These are phyloP conservation scores for Microcebus murinus DNA, from an alignment of 2,113 vertebrate genomes.

Conservation along the genomic window DNA sequence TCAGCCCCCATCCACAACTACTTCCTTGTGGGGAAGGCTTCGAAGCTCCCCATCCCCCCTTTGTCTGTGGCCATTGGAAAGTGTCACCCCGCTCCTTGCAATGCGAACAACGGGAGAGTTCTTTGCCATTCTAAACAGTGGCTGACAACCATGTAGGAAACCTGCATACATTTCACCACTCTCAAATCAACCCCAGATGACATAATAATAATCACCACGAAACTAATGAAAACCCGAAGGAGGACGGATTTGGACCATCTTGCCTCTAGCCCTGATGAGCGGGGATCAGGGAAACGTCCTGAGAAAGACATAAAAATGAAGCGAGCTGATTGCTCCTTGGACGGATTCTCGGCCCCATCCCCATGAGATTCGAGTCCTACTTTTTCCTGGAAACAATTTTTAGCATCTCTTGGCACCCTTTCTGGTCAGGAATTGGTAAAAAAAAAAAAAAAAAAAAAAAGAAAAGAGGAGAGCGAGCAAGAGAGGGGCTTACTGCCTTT, in stretches of 20 bases:
- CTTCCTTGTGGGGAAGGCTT: neutral
- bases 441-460: neutral
- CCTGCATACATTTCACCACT: slow-evolving; percentile 78
- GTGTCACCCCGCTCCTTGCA: slow-evolving; percentile 47
- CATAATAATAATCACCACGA: slow-evolving; percentile 61
- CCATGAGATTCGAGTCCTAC: slow-evolving; percentile 49
- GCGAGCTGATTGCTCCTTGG: slow-evolving; percentile 63
- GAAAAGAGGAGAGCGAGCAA: neutral
- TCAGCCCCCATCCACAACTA: neutral
- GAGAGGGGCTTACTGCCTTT: neutral
- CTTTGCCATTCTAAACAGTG: slow-evolving; percentile 79
- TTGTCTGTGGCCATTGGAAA: slow-evolving; percentile 79
- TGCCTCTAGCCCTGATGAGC: slow-evolving; percentile 48
- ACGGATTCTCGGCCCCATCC: slow-evolving; percentile 18
- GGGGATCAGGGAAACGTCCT: slow-evolving; percentile 4
- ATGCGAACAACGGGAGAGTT: slow-evolving; percentile 55
- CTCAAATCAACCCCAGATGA: slow-evolving; percentile 79
- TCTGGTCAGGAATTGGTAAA: slow-evolving; percentile 41
- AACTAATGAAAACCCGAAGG: slow-evolving; percentile 61
- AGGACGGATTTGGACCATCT: slow-evolving; percentile 1
- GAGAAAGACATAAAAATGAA: slow-evolving; percentile 69
- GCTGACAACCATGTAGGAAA: slow-evolving; percentile 72
- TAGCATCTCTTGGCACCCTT: slow-evolving; percentile 65
- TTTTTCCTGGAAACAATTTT: slow-evolving; percentile 77
- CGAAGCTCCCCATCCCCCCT: slow-evolving; percentile 59